Evolutionary conservation across 2,797 vertebrate genomes (phyloP).

Genomic region (Phoebastria nigripes): DNA sequence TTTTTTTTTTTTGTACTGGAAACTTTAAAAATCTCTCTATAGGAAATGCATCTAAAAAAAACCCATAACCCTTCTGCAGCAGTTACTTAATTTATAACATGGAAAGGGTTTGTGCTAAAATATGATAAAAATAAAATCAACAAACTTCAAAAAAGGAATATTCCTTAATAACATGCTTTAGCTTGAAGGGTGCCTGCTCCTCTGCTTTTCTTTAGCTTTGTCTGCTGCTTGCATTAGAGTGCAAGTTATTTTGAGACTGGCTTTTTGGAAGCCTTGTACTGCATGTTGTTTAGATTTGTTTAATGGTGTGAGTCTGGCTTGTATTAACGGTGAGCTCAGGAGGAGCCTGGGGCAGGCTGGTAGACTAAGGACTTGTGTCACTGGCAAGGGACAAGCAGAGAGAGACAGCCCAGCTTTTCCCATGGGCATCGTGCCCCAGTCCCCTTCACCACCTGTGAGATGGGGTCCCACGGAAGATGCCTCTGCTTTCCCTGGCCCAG

Average conservation of each 20-base stretch:
- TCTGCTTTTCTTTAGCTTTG: conserved; percentile 51
- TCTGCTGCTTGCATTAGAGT: conserved; percentile 1
- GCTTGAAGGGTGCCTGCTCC: conserved; percentile 27
- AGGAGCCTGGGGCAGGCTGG: neutral
- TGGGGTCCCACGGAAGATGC: neutral
- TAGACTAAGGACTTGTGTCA: neutral
- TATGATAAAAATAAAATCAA: conserved; percentile 73
- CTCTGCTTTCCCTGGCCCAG: neutral
- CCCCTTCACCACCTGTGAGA: accelerated
- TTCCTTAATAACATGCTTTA: conserved; percentile 46
- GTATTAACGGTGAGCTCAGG: neutral
- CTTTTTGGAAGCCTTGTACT: neutral
- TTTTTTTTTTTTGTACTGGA: conserved; percentile 1
- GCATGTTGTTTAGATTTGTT: neutral
- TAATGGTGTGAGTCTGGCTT: neutral
- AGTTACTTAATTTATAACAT: conserved; percentile 73
- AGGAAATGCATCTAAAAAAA: conserved; percentile 64
- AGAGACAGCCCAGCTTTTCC: neutral
- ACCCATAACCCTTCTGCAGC: conserved; percentile 60
- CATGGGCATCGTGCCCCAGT: accelerated
- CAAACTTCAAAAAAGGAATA: conserved; percentile 55
- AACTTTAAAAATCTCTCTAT: conserved; percentile 72
- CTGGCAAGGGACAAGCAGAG: neutral
- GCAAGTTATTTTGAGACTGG: conserved; percentile 47
- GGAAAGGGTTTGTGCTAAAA: conserved; percentile 75